A percentile compares a stretch with the other conserved stretches of the same genome.
These are phyloP conservation scores for Craniophora ligustri DNA, from an alignment of 2,888 invertebrate species.

Conservation along the genomic window DNA sequence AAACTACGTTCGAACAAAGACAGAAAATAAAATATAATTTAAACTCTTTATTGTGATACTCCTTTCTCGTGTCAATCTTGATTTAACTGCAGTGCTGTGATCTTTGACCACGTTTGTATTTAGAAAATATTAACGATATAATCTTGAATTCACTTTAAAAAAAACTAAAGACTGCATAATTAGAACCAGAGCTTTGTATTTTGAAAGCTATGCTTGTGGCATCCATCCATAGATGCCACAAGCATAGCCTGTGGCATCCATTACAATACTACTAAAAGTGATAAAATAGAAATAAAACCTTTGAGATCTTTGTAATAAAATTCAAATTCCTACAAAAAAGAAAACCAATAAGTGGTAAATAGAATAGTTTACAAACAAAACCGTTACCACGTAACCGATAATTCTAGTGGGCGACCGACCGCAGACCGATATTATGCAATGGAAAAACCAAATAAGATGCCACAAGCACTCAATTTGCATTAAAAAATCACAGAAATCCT, in stretches of 20 bases:
- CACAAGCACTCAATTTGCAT: conserved; percentile 55
- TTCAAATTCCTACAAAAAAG: conserved; percentile 13
- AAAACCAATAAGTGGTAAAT: conserved; percentile 31
- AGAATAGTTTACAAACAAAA: conserved; percentile 57
- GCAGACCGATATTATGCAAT: conserved; percentile 69
- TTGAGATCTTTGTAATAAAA: conserved; percentile 17
- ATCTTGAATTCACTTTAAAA: conserved; percentile 6
- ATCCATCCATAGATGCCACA: neutral
- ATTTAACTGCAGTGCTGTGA: conserved; percentile 18
- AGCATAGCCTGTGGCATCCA: too few relatives aligned
- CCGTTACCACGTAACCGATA: conserved; percentile 60
- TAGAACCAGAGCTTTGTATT: conserved; percentile 15
- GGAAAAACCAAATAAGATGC: conserved; percentile 66
- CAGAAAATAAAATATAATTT: neutral
- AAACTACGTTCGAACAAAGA: neutral
- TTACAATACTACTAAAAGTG: conserved; percentile 3
- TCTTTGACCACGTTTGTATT: conserved; percentile 2
- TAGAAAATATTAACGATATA: conserved; percentile 6
- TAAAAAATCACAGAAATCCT: conserved; percentile 51
- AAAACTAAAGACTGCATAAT: conserved; percentile 12
- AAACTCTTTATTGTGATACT: conserved; percentile 1
- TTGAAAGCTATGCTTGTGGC: conserved; percentile 27
- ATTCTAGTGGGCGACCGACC: conserved; percentile 66
- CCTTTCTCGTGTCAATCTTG: conserved; percentile 15
- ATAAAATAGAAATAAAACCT: conserved; percentile 18